These are phyloP conservation scores for Callinectes sapidus DNA, from an alignment of 2,888 invertebrate species.

Conservation along the genomic window DNA sequence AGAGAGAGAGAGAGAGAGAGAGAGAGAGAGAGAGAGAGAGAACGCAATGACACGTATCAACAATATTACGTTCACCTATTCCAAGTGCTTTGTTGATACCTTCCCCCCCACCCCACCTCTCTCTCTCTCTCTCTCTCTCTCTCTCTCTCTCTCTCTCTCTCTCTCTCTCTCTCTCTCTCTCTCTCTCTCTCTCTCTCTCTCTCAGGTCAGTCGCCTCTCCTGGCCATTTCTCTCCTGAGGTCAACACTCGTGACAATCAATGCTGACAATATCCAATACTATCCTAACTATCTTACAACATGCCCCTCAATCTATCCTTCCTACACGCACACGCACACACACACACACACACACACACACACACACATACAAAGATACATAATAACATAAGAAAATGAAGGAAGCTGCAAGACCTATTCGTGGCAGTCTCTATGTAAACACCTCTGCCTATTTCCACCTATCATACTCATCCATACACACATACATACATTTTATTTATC, in stretches of 20 bases:
- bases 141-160: neutral
- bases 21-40: neutral
- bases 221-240: neutral
- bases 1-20: neutral
- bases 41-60: neutral
- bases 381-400: no score
- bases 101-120: no score
- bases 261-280: neutral
- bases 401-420: no score
- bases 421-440: no score
- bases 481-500: no score
- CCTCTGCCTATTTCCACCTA: no score
- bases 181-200: constrained; percentile 14
- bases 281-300: neutral
- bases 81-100: neutral
- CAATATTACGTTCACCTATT: neutral
- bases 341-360: neutral
- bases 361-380: neutral
- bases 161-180: constrained; percentile 5
- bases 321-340: neutral
- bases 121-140: neutral
- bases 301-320: neutral
- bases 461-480: no score
- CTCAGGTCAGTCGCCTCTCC: neutral
- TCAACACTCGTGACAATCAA: neutral